A percentile compares a stretch with the other conserved stretches of the same genome.
Conservation (phyloP, 2,797 vertebrate species). For the Heteromormyrus szaboi region DNA sequence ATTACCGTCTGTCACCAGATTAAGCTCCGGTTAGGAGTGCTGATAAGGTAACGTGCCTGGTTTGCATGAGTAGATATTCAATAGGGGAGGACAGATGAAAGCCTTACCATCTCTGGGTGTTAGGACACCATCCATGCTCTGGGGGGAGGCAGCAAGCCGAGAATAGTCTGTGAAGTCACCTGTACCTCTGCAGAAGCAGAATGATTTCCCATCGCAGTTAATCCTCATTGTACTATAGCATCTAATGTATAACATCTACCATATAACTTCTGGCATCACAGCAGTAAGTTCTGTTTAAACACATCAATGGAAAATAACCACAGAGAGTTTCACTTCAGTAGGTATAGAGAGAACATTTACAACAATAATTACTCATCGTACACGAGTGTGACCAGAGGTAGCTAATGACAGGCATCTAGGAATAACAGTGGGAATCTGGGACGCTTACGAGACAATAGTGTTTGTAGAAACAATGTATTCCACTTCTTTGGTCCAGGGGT, state of each 20-base stretch:
- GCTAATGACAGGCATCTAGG: not conserved
- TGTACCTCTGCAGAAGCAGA: slow-evolving; percentile 60
- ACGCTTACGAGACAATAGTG: slow-evolving; percentile 91
- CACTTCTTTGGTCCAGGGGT: slow-evolving; percentile 99
- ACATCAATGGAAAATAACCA: not conserved
- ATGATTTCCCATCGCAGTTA: not conserved
- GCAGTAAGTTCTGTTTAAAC: not conserved
- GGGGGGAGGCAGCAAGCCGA: slow-evolving; percentile 79
- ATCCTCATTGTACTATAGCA: not conserved
- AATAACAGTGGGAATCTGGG: not conserved
- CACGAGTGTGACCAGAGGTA: not conserved
- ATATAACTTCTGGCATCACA: not conserved
- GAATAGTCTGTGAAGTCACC: slow-evolving; percentile 83
- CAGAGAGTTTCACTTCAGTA: not conserved
- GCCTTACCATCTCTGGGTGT: slow-evolving; percentile 71
- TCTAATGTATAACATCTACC: not conserved
- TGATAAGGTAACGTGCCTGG: not conserved
- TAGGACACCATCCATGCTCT: slow-evolving; percentile 89
- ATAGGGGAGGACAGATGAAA: not conserved
- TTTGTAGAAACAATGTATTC: slow-evolving; percentile 98
- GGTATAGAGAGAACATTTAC: not conserved
- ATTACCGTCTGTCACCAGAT: not conserved
- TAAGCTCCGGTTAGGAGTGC: not conserved
- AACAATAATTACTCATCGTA: not conserved
- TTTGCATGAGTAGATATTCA: not conserved